phyloP scores from a whole-genome alignment of 2,888 invertebrate genomes.

The Drosophila paranaensis region DNA sequence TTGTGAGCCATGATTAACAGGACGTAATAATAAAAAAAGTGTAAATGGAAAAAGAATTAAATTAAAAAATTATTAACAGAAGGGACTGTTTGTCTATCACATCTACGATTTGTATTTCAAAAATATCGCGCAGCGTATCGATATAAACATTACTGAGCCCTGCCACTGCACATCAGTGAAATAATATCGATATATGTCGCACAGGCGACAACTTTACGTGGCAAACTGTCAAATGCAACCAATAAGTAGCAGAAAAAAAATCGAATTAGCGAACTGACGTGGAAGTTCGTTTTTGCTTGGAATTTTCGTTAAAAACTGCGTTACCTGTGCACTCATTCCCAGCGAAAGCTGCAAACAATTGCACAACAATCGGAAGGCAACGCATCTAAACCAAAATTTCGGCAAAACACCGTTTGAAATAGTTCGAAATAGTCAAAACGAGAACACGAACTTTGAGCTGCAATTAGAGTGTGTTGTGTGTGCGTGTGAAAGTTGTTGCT shows the following conservation, averaged over 20 bases:
- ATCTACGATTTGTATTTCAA: neutral
- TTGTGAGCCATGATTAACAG: neutral
- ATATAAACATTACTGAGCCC: neutral
- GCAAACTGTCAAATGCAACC: constrained; percentile 78
- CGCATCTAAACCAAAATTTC: constrained; percentile 27
- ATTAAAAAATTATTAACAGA: neutral
- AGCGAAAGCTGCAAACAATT: constrained; percentile 36
- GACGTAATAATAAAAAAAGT: neutral
- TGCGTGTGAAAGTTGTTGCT: constrained; percentile 68
- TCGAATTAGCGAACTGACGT: constrained; percentile 81
- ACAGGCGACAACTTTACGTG: constrained; percentile 76
- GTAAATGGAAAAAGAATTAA: neutral
- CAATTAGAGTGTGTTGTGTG: constrained; percentile 40
- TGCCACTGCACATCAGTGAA: neutral
- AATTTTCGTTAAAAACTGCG: constrained; percentile 53
- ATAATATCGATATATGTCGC: constrained; percentile 44
- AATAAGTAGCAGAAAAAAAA: constrained; percentile 65
- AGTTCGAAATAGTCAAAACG: constrained; percentile 31
- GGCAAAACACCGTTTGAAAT: constrained; percentile 12
- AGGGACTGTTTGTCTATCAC: neutral
- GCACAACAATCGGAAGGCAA: constrained; percentile 15
- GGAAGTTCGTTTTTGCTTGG: constrained; percentile 76
- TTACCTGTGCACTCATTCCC: constrained; percentile 40
- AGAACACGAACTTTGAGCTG: constrained; percentile 72
- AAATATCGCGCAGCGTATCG: constrained; percentile 23